phyloP scores from a whole-genome alignment of 37 sponge, comb jelly and placozoan genomes.

The Agelas oroides region DNA sequence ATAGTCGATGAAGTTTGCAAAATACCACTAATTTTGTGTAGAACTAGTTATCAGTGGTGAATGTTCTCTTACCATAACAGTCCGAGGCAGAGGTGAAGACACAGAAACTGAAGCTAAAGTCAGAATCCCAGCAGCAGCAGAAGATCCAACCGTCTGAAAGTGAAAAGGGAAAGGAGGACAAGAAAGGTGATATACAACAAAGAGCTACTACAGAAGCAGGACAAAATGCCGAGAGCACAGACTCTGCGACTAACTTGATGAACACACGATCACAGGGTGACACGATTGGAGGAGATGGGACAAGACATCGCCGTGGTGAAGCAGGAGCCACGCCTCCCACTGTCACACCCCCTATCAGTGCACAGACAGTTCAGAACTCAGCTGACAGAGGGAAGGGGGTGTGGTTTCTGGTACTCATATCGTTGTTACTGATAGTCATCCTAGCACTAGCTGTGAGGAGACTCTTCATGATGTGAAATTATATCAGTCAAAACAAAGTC shows the following conservation, averaged over 20 bases:
- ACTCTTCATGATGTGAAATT: slow-evolving; percentile 1
- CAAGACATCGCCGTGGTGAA: too few species aligned
- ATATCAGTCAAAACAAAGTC: too few species aligned
- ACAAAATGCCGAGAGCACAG: background rate
- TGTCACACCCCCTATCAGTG: too few species aligned
- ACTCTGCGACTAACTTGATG: too few species aligned
- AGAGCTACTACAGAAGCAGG: background rate
- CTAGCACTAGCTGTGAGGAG: slow-evolving; percentile 30
- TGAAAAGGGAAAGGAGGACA: background rate
- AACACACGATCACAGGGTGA: too few species aligned
- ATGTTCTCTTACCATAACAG: background rate
- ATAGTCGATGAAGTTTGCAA: too few species aligned
- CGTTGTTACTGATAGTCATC: slow-evolving; percentile 26
- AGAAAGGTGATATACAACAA: background rate
- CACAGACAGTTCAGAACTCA: too few species aligned
- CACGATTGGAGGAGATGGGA: background rate
- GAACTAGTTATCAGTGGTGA: too few species aligned
- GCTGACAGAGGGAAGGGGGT: too few species aligned
- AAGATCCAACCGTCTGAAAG: background rate
- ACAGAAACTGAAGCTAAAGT: slow-evolving; percentile 8
- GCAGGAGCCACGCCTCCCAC: too few species aligned
- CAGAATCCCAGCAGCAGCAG: background rate
- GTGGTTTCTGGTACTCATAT: background rate
- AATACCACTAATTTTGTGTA: too few species aligned
- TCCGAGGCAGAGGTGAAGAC: slow-evolving; percentile 58